Evolutionary conservation across 2,797 vertebrate genomes (phyloP), one percentile per base, ranked within the genome.

Genomic region (Pristis pectinata): DNA sequence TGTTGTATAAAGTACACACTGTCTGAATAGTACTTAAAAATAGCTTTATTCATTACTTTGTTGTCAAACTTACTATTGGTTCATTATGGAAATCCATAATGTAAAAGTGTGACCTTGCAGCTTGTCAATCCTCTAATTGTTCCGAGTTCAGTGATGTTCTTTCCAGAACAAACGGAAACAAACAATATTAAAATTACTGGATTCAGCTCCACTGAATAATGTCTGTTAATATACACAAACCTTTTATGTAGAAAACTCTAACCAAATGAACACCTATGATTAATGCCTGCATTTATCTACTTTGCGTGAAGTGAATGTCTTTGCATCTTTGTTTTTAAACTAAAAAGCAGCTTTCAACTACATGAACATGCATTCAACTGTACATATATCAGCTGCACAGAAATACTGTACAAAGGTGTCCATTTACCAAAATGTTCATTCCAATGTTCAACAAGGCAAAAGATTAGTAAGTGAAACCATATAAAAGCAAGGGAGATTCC

Each of bases 11-110:
- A 91, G 87, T 41, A 37, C 59, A 91, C 7, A 91, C 61, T 91
- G 87, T 91, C 34, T 24, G 61, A 91, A 67, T 41, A 37, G 87
- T 91, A 41, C 19, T 87, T 64, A 91, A 64, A 91, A 67, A 91
- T 91, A 91, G 87, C 59, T 91, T 91, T 41, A 91, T 67, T 91
- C 61, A 91, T 67, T 37, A 91, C n/a, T 19, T 91, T 91, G 61
- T 91, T 24, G 64, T 91, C 87, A 91, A 49, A n/a, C 87, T 34
- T 56, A 34, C 53, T 67, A 41, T 91, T 91, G 59, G 17, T 59
- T 61, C 87, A 91, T 91, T 91, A 91, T 91, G n/a, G 19, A 91
- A 67, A 24, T 91, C n/a, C 64, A 24, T 22, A 67, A 91, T 67
- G 59, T 22, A 41, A 67, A 91, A 64, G 87, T 67, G 87, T 67